phyloP scores from a whole-genome alignment of 2,888 invertebrate species.

The Smittia sp. region DNA sequence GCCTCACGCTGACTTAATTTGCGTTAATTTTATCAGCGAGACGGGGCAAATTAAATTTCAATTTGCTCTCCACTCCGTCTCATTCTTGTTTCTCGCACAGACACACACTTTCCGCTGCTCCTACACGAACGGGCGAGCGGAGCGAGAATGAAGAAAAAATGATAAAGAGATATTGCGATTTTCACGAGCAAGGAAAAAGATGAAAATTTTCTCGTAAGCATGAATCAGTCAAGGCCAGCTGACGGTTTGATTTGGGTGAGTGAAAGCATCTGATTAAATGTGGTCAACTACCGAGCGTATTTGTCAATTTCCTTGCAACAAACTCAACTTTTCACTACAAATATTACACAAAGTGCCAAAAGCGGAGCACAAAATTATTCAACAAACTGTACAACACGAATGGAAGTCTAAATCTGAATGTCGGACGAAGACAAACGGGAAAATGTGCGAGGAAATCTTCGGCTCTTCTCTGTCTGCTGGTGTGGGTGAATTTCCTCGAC shows the following conservation, averaged over 20 bases:
- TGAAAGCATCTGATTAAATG: not conserved
- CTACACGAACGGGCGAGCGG: conserved; percentile 11
- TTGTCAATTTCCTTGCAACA: not conserved
- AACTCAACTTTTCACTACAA: conserved; percentile 27
- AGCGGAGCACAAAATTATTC: conserved; percentile 31
- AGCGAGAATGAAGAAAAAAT: not conserved
- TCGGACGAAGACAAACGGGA: conserved; percentile 21
- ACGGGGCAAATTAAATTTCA: not conserved
- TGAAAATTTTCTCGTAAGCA: not conserved
- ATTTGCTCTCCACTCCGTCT: not conserved
- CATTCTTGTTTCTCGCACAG: not conserved
- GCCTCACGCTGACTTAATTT: not conserved
- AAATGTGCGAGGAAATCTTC: conserved; percentile 39
- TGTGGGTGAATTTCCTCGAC: conserved; percentile 22
- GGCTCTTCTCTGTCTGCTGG: not conserved
- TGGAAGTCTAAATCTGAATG: conserved; percentile 40
- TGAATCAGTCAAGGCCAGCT: not conserved
- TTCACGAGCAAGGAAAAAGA: conserved; percentile 4
- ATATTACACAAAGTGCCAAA: conserved; percentile 27
- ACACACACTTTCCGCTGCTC: not conserved
- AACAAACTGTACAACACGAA: conserved; percentile 41
- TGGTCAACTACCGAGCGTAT: not conserved
- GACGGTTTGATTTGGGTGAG: not conserved
- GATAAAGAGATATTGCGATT: conserved; percentile 19
- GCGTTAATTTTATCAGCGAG: not conserved